Evolutionary conservation across 2,888 invertebrate species (phyloP).

Genomic region (Brachynemurus nebulosus): DNA sequence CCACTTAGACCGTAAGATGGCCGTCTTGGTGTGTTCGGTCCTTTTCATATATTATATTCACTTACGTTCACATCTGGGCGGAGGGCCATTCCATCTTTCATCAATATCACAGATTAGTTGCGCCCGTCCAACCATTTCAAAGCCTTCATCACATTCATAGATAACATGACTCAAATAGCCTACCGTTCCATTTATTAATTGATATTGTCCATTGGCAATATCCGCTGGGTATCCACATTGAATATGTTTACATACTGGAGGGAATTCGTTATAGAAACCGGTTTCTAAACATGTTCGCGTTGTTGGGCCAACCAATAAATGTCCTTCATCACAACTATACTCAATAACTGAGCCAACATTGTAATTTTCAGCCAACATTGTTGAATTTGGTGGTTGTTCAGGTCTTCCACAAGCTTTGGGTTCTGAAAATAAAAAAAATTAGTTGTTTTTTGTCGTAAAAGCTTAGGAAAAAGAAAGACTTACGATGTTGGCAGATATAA

Average conservation of each 20-base stretch:
- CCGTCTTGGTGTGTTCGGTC: too few species aligned
- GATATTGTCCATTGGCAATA: conserved; percentile 68
- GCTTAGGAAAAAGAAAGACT: conserved; percentile 32
- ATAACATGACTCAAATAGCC: conserved; percentile 78
- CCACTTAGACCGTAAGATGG: too few species aligned
- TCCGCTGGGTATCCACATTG: conserved; percentile 83
- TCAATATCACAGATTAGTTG: conserved; percentile 81
- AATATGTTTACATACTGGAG: conserved; percentile 89
- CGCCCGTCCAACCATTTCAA: conserved; percentile 72
- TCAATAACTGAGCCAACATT: conserved; percentile 73
- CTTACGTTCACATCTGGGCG: conserved; percentile 70
- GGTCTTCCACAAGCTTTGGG: conserved; percentile 84
- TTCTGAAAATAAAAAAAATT: conserved; percentile 37
- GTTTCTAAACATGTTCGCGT: conserved; percentile 75
- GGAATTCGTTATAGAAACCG: conserved; percentile 87
- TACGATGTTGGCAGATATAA: conserved; percentile 88
- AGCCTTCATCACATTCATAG: conserved; percentile 70
- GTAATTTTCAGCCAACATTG: conserved; percentile 62
- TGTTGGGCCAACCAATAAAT: conserved; percentile 73
- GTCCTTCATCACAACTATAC: conserved; percentile 75
- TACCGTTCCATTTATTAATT: conserved; percentile 69
- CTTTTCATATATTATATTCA: not conserved
- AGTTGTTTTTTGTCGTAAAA: not conserved
- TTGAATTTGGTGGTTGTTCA: conserved; percentile 87
- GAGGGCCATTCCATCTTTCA: conserved; percentile 87